phyloP scores from a whole-genome alignment of 2,113 vertebrate species.

The Cryptotis parvus region DNA sequence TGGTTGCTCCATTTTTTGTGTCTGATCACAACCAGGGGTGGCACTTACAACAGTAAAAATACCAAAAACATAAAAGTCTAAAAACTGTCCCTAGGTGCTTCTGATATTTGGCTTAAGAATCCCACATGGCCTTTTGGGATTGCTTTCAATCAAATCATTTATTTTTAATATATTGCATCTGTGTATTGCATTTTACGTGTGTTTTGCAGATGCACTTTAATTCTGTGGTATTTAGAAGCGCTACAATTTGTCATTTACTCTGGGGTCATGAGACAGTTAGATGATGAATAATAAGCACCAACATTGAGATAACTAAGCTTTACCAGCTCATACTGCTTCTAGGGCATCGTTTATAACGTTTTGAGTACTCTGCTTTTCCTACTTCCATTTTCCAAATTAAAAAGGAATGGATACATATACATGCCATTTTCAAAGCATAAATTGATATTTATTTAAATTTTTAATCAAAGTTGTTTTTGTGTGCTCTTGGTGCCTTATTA shows the following conservation, averaged over 20 bases:
- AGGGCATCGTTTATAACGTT: background rate
- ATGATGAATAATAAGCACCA: background rate
- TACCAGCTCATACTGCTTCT: background rate
- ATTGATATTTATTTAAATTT: conserved; percentile 32
- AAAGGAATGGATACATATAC: background rate
- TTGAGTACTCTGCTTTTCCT: background rate
- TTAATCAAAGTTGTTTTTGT: background rate
- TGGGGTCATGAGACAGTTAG: background rate
- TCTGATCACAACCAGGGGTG: no score
- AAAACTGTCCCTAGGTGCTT: background rate
- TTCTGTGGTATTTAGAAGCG: background rate
- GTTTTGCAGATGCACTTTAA: background rate
- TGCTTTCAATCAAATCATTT: background rate
- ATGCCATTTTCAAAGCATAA: conserved; percentile 2
- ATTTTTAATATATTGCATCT: background rate
- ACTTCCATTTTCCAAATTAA: background rate
- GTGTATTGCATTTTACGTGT: background rate
- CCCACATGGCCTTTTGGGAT: background rate
- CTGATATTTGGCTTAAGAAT: conserved; percentile 9
- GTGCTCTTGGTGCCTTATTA: background rate
- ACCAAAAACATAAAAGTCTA: background rate
- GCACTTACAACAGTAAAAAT: no score
- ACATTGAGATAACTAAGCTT: background rate
- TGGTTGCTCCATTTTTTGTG: no score
- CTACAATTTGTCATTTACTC: conserved; percentile 23